Evolutionary conservation across 1,140 invertebrate species (phyloP).

Genomic region (Drosophila mauritiana): DNA sequence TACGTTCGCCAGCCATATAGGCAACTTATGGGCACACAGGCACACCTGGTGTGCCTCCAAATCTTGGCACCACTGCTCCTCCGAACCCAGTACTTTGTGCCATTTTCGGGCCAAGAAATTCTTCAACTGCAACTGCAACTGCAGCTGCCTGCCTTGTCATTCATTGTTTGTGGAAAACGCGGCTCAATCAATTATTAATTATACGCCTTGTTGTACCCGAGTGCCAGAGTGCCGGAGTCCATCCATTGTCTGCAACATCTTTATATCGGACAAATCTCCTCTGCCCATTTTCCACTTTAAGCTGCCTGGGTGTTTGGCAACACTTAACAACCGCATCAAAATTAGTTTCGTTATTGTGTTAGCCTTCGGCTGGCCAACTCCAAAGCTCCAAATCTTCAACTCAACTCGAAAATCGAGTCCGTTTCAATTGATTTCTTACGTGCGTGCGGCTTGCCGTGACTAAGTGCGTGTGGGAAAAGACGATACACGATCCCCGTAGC

Average conservation of each 20-base stretch:
- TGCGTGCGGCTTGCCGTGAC: constrained; percentile 68
- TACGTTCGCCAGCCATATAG: constrained; percentile 64
- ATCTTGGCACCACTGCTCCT: constrained; percentile 2
- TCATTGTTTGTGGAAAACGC: constrained; percentile 54
- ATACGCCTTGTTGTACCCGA: constrained; percentile 67
- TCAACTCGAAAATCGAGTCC: constrained; percentile 29
- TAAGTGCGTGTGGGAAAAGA: constrained; percentile 71
- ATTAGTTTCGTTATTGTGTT: constrained; percentile 81
- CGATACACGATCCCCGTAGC: constrained; percentile 7
- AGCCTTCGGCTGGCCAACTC: constrained; percentile 63
- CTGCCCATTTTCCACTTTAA: constrained; percentile 52
- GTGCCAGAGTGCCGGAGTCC: constrained; percentile 30
- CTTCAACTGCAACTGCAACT: constrained; percentile 28
- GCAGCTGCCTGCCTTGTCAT: constrained; percentile 54
- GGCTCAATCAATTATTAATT: constrained; percentile 81
- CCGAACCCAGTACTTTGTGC: constrained; percentile 61
- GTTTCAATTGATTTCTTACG: constrained; percentile 74
- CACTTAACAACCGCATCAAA: constrained; percentile 81
- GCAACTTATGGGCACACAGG: constrained; percentile 68
- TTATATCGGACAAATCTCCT: constrained; percentile 52
- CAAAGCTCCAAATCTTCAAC: constrained; percentile 1
- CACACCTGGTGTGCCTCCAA: background rate
- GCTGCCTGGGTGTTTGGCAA: constrained; percentile 71
- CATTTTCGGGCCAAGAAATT: constrained; percentile 61
- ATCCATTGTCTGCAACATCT: constrained; percentile 67